Base-by-base conservation (phyloP, 2,113 vertebrate species). In the Catharus bicknelli region DNA sequence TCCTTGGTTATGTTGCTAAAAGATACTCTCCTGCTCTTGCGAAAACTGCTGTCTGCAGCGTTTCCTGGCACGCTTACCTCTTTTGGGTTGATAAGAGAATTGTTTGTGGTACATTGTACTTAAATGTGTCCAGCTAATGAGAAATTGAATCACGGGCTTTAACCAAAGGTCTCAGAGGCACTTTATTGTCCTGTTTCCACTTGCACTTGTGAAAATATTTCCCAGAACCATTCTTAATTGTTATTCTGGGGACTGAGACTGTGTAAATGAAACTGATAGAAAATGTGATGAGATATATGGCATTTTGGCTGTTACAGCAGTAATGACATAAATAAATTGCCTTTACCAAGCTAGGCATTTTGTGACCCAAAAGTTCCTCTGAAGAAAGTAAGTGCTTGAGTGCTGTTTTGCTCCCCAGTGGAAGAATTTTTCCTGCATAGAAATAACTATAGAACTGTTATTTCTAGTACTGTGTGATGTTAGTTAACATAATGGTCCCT, bases 121-220 rank as follows among this genome's bases (percentile, higher is more conserved):
- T 90, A 50, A 66, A n/a, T 59, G 67, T 88, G 23, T 69, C 16
- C 32, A 51, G 48, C 53, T 83, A 25, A 59, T 36, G 55, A 74
- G 63, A 77, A 66, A 40, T n/a, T 51, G n/a, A 72, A 45, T 82
- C 80, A 30, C 3, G 2, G 38, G 13, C 51, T 88, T 91, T 70
- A 74, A 78, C 51, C 0, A 0, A 48, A 90, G 58, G 70, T 88
- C 34, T 45, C 27, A 43, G 70, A 74, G 47, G 45, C 10, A 4
- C 40, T 38, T 81, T 0, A 0, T 16, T 74, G 55, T 81, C 40
- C 0, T 81, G 73, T 74, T 86, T 90, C 30, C 5, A 4, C 69
- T 86, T 81, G 72, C 73, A 42, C 55, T 83, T 69, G 57, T 86
- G 72, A 81, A 67, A 59, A 20, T 48, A 81, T 59, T 93, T 94